Evolutionary conservation across 2,113 vertebrate genomes (phyloP).

Genomic region (Orycteropus afer): DNA sequence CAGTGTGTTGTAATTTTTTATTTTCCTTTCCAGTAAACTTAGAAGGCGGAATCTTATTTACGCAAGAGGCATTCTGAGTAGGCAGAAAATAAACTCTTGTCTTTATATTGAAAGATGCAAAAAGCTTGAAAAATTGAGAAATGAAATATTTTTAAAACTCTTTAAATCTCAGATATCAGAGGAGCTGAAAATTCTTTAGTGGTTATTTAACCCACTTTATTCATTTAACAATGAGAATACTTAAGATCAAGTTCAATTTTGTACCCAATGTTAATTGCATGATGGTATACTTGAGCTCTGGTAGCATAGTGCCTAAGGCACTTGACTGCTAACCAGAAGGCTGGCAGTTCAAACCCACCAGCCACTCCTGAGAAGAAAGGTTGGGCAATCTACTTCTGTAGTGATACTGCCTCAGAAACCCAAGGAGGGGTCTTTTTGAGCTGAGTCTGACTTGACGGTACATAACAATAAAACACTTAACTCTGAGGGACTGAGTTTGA

Average conservation of each 20-base stretch:
- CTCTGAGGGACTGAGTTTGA: not conserved
- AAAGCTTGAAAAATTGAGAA: not conserved
- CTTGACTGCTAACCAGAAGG: too few relatives aligned
- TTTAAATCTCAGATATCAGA: not conserved
- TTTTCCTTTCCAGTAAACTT: not conserved
- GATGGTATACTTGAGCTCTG: not conserved
- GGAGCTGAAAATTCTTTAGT: not conserved
- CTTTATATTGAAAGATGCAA: not conserved
- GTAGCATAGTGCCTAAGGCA: too few relatives aligned
- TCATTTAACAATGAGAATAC: not conserved
- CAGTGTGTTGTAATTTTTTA: not conserved
- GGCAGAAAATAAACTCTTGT: not conserved
- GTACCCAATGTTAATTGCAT: not conserved
- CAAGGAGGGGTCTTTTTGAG: too few relatives aligned
- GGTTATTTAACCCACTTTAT: not conserved
- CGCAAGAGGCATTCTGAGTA: not conserved
- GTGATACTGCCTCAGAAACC: too few relatives aligned
- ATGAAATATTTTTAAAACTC: not conserved
- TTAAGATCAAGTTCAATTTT: not conserved
- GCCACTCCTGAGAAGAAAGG: too few relatives aligned
- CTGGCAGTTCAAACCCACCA: too few relatives aligned
- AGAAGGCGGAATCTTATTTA: not conserved
- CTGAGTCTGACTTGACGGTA: too few relatives aligned
- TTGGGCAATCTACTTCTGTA: too few relatives aligned
- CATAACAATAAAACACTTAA: too few relatives aligned